Evolutionary conservation across 64 coral and sea anemone genomes (phyloP), one percentile per base, ranked within the genome.

Genomic region (Hydrozoanthus tunicans): DNA sequence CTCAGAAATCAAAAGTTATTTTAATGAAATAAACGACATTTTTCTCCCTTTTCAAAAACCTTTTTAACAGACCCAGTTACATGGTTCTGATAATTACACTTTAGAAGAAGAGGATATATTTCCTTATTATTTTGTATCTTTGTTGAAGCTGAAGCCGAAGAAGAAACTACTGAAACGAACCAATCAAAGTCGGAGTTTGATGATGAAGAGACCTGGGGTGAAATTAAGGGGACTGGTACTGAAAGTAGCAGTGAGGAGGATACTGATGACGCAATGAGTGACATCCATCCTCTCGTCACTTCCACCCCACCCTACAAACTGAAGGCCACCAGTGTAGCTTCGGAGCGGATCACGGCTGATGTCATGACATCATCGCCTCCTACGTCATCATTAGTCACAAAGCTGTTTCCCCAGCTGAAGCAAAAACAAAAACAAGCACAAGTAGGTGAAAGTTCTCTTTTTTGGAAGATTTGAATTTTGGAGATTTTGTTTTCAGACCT

Each of bases 381-480:
- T 13, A 96, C 97, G 32, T 99, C 97, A 78, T 79, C 94, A 1
- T 81, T 99, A 51, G 94, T 99, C 58, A 91, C 90, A 9, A 99
- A 99, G 92, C 75, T 99, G 53, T 99, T 99, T 51, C 97, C 97
- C 20, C 94, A 99, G 66, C 27, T 99, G 12, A 99, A 99, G 59
- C 88, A 84, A 58, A 96, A 95, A 27, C 64, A 90, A 58, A 92
- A 96, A 78, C 79, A 79, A 64, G 23, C 52, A 90, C 52, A 83
- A 77, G 92, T 90, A 77, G 1, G 82, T 24, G 2, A 43, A 43
- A 43, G 32, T 2, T 43, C 32, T 43, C 32, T 43, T 0, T 43
- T 43, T 43, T 43, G 32, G 32, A 43, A 43, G 32, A 43, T 43
- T 43, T 43, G 32, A 43, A 43, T 43, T 43, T 43, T 43, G 32